A percentile compares a stretch with the other conserved stretches of the same genome.
These are phyloP conservation scores for Chymomyza costata DNA, from an alignment of 1,140 invertebrate genomes.

Conservation along the genomic window DNA sequence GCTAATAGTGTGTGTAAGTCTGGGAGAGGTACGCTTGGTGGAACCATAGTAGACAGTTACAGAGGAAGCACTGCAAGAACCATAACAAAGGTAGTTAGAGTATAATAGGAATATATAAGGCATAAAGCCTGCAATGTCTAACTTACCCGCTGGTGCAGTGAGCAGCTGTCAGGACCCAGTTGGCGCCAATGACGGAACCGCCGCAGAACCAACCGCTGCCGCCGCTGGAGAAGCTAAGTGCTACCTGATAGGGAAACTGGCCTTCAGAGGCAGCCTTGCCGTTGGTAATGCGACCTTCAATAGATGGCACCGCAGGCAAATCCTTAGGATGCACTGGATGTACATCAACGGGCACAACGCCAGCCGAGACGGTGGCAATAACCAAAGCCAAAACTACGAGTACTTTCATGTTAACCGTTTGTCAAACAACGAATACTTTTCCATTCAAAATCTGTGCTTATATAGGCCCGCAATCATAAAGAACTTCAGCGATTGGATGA, in stretches of 20 bases:
- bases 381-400: constrained; percentile 15
- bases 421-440: background rate
- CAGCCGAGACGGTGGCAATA: constrained; percentile 16
- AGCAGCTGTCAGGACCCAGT: constrained; percentile 78
- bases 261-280: constrained; percentile 36
- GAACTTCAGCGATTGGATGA: no score
- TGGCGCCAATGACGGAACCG: constrained; percentile 77
- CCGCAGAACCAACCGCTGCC: constrained; percentile 76
- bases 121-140: no score
- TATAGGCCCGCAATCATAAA: no score
- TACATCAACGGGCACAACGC: background rate
- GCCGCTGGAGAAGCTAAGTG: constrained; percentile 53
- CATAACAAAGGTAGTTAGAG: background rate
- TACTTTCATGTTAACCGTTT: constrained; percentile 21
- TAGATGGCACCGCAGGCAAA: background rate
- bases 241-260: constrained; percentile 76
- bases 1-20: constrained; percentile 28
- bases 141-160: constrained; percentile 75
- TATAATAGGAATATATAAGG: background rate
- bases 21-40: constrained; percentile 29
- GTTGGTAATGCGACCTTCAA: constrained; percentile 31
- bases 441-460: no score
- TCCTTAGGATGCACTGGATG: constrained; percentile 5
- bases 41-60: constrained; percentile 33
- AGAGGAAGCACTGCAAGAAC: constrained; percentile 15